Conservation (phyloP, 2,113 vertebrate genomes). For the Dicrurus megarhynchus region DNA sequence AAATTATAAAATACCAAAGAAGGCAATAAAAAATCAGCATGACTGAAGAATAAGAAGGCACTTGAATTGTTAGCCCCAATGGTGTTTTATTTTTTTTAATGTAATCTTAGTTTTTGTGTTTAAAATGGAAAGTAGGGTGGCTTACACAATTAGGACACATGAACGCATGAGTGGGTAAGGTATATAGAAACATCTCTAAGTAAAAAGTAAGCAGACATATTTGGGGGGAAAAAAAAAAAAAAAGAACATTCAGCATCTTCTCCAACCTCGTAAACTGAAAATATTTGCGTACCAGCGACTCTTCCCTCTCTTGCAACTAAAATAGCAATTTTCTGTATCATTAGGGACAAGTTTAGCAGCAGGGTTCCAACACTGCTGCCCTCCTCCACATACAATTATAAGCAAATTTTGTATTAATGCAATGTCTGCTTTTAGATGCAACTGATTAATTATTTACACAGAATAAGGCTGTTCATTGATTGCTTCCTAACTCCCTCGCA, state of each 20-base stretch:
- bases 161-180: background rate
- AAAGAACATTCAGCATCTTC: background rate
- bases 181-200: background rate
- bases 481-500: constrained; percentile 10
- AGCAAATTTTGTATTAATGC: constrained; percentile 29
- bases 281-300: background rate
- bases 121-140: background rate
- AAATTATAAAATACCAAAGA: background rate
- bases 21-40: constrained; percentile 4
- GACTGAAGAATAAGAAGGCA: background rate
- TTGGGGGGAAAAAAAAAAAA: background rate
- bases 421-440: constrained; percentile 62
- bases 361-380: background rate
- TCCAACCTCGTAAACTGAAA: background rate
- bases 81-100: background rate
- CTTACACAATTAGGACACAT: constrained; percentile 5
- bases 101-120: background rate
- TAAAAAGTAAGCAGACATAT: background rate
- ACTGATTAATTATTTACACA: constrained; percentile 54
- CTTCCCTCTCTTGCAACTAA: background rate
- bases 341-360: background rate
- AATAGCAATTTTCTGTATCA: background rate
- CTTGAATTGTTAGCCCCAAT: background rate
- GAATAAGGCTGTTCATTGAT: constrained; percentile 26
- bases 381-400: background rate